A percentile compares a stretch with the other conserved stretches of the same genome.
These are phyloP conservation scores for Trissolcus basalis DNA, from an alignment of 1,140 invertebrate species.

Conservation along the genomic window DNA sequence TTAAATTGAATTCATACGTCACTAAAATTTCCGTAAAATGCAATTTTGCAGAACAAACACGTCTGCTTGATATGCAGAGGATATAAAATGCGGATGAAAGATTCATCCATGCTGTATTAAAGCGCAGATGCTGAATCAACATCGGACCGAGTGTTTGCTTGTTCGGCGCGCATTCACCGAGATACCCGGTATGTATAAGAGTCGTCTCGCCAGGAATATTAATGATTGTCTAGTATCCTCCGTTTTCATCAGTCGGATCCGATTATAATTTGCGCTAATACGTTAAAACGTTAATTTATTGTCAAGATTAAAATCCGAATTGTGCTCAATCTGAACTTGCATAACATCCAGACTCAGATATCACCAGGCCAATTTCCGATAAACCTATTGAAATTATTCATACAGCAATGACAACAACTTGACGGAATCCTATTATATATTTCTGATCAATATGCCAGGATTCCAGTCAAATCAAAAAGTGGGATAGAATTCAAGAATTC, in stretches of 20 bases:
- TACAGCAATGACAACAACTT: too few relatives aligned
- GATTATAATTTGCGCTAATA: constrained; percentile 44
- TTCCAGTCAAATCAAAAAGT: too few relatives aligned
- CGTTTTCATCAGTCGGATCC: constrained; percentile 30
- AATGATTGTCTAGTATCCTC: constrained; percentile 27
- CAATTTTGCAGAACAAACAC: constrained; percentile 53
- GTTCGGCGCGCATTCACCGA: constrained; percentile 35
- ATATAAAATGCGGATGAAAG: constrained; percentile 59
- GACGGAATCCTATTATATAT: too few relatives aligned
- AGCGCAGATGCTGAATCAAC: constrained; percentile 57
- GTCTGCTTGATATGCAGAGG: constrained; percentile 54
- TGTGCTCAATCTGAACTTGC: too few relatives aligned
- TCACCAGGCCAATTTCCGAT: too few relatives aligned
- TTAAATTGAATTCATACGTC: constrained; percentile 60
- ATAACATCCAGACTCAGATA: too few relatives aligned
- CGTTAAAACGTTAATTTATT: too few relatives aligned
- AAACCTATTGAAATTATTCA: too few relatives aligned
- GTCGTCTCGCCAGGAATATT: constrained; percentile 44
- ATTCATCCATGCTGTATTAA: constrained; percentile 60
- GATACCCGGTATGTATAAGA: constrained; percentile 50
- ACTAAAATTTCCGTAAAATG: constrained; percentile 47
- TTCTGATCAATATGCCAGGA: too few relatives aligned
- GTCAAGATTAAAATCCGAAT: too few relatives aligned
- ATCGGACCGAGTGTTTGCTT: constrained; percentile 53
- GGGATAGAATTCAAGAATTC: too few relatives aligned